phyloP scores from a whole-genome alignment of 2,888 invertebrate genomes.

The Luffia ferchaultella region DNA sequence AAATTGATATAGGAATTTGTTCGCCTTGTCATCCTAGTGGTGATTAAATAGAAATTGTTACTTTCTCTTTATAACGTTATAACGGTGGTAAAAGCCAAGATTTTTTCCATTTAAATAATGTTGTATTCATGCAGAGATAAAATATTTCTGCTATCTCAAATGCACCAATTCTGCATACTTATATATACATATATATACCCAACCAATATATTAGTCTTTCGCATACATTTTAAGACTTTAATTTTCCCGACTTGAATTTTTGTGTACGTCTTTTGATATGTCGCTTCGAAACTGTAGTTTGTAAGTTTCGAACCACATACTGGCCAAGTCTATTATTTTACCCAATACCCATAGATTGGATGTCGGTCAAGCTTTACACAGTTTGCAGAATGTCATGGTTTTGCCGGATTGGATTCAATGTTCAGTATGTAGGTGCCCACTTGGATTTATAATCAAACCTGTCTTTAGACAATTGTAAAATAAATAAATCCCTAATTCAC shows the following conservation, averaged over 20 bases:
- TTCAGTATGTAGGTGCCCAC: no score
- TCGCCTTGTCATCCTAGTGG: neutral
- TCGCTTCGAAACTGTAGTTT: no score
- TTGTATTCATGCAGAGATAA: neutral
- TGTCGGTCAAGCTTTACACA: no score
- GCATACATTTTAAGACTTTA: neutral
- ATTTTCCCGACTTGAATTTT: neutral
- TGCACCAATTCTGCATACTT: no score
- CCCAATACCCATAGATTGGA: no score
- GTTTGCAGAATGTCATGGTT: no score
- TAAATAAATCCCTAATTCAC: no score
- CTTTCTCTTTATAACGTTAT: neutral
- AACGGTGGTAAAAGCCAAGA: neutral
- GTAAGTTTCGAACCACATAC: no score
- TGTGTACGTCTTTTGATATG: slow-evolving; percentile 8
- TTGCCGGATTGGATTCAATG: no score
- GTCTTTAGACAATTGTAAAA: no score
- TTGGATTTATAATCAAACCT: no score
- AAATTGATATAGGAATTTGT: neutral
- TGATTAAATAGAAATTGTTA: neutral
- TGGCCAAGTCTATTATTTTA: no score
- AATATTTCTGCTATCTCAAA: neutral
- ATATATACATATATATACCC: neutral
- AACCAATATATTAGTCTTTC: neutral
- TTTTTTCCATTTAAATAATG: neutral